phyloP scores from a whole-genome alignment of 2,113 vertebrate genomes.

The Synodontis membranacea region DNA sequence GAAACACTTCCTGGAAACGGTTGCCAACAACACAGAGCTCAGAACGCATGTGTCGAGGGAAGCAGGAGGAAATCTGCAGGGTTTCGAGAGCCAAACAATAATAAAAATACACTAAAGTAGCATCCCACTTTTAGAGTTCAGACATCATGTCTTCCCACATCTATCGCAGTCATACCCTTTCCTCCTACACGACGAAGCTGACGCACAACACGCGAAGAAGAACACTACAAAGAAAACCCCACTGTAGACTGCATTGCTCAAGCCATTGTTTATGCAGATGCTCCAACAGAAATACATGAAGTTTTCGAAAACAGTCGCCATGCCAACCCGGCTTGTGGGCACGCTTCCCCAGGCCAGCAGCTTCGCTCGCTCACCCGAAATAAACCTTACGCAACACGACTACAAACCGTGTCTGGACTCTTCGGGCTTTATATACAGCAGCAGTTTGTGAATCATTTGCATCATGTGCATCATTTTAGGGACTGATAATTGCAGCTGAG shows the following conservation, averaged over 20 bases:
- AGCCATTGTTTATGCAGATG: slow-evolving; percentile 10
- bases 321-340: slow-evolving; percentile 55
- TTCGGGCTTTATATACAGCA: neutral
- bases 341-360: slow-evolving; percentile 40
- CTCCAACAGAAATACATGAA: slow-evolving; percentile 55
- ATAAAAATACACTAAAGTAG: neutral
- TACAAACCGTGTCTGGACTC: neutral
- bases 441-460: neutral
- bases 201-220: neutral
- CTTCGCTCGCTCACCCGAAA: slow-evolving; percentile 57
- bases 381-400: slow-evolving; percentile 56
- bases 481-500: slow-evolving; percentile 1
- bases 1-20: slow-evolving; percentile 79
- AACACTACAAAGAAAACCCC: neutral
- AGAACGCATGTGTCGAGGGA: slow-evolving; percentile 48
- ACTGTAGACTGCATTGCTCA: neutral
- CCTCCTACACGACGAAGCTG: neutral
- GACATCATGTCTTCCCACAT: neutral
- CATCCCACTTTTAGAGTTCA: slow-evolving; percentile 1
- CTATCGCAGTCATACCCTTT: neutral
- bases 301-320: slow-evolving; percentile 64
- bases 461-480: neutral
- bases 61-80: slow-evolving; percentile 34
- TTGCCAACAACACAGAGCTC: slow-evolving; percentile 72
- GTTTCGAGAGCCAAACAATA: neutral